A percentile compares a stretch with the other conserved stretches of the same genome.
phyloP scores from a whole-genome alignment of 2,113 vertebrate species.

The Hipposideros armiger region DNA sequence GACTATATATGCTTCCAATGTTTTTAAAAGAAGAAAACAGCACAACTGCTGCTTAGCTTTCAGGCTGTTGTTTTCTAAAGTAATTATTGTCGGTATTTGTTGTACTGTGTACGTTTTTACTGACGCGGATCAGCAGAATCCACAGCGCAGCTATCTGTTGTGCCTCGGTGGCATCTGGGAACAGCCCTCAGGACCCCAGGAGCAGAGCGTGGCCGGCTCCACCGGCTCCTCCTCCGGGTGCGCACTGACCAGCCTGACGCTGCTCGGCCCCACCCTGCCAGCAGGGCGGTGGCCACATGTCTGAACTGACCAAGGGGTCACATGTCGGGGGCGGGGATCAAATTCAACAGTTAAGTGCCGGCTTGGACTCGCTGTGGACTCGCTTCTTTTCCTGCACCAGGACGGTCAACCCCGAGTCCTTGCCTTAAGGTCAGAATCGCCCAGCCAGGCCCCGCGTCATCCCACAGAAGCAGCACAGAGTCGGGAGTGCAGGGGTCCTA shows the following conservation, averaged over 20 bases:
- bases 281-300: neutral
- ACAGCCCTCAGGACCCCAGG: too few relatives aligned
- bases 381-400: neutral
- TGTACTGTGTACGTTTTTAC: neutral
- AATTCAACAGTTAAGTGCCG: neutral
- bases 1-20: neutral
- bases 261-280: neutral
- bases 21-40: neutral
- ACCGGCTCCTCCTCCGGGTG: neutral
- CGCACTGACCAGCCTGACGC: neutral
- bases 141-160: fast-evolving
- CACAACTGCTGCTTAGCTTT: neutral
- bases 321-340: neutral
- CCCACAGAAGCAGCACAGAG: fast-evolving
- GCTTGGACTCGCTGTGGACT: fast-evolving
- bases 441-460: fast-evolving
- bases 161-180: neutral
- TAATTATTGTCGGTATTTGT: fast-evolving
- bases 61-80: neutral
- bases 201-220: neutral
- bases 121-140: fast-evolving
- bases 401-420: fast-evolving
- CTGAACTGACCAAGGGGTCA: neutral
- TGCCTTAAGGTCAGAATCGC: fast-evolving
- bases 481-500: fast-evolving